Evolutionary conservation across 2,113 vertebrate genomes (phyloP).

Genomic region (Erythrocercus mccallii): DNA sequence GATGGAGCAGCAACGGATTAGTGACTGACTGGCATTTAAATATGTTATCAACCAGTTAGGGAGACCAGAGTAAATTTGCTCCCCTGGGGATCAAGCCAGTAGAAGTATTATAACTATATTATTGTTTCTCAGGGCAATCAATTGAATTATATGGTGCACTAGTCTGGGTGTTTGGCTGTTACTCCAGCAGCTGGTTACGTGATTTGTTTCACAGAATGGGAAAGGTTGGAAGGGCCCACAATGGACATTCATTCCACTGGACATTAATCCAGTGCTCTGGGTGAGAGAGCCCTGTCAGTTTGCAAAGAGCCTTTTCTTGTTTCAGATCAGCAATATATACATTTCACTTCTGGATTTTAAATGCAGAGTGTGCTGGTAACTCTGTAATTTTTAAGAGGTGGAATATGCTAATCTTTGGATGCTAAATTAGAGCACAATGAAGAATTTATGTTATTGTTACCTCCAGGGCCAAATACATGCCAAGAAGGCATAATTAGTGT

Average conservation of each 20-base stretch:
- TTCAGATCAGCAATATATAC: neutral
- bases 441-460: conserved; percentile 46
- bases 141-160: conserved; percentile 70
- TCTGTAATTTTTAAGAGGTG: neutral
- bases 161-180: conserved; percentile 40
- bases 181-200: conserved; percentile 21
- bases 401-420: conserved; percentile 15
- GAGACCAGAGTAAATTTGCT: conserved; percentile 60
- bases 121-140: conserved; percentile 64
- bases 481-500: neutral
- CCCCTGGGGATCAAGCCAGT: conserved; percentile 48
- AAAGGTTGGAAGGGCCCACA: neutral
- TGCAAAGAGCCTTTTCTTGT: neutral
- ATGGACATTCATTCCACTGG: neutral
- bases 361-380: neutral
- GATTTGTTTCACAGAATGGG: neutral
- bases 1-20: conserved; percentile 71
- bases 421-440: conserved; percentile 32
- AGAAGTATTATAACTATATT: conserved; percentile 66
- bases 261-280: neutral
- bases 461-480: conserved; percentile 16
- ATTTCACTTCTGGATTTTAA: neutral
- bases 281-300: neutral
- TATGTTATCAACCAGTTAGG: conserved; percentile 74
- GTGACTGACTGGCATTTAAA: conserved; percentile 79